These are phyloP conservation scores for Caradrina kadenii DNA, from an alignment of 2,888 invertebrate species.

Conservation along the genomic window DNA sequence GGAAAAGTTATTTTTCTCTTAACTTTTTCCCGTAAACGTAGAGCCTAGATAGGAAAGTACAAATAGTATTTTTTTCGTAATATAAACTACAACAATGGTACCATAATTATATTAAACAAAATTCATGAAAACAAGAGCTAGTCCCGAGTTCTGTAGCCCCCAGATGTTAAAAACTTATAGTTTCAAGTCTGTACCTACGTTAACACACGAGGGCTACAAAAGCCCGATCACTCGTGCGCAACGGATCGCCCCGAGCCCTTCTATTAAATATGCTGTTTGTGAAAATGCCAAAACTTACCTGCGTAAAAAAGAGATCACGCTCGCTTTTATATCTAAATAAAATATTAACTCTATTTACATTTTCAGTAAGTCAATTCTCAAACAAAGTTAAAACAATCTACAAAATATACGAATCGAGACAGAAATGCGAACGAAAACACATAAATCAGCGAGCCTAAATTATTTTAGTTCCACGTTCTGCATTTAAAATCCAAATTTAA, in stretches of 20 bases:
- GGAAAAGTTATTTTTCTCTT: no score
- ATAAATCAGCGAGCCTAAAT: conserved; percentile 50
- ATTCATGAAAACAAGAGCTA: neutral
- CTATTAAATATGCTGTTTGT: conserved; percentile 16
- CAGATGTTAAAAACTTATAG: neutral
- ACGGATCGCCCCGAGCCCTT: conserved; percentile 1
- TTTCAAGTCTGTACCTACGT: neutral
- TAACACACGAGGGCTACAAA: neutral
- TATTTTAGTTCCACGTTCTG: conserved; percentile 47
- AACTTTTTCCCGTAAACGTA: no score
- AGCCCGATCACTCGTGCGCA: conserved; percentile 2
- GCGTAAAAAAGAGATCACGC: neutral
- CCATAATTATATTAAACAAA: neutral
- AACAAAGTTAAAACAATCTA: neutral
- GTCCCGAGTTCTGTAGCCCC: neutral
- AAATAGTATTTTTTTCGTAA: no score
- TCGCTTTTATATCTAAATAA: conserved; percentile 8
- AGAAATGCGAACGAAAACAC: conserved; percentile 32
- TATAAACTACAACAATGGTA: no score
- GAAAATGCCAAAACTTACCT: conserved; percentile 15
- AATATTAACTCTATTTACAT: conserved; percentile 9
- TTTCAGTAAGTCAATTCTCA: neutral
- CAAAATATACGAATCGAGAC: conserved; percentile 12
- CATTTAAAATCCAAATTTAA: conserved; percentile 58
- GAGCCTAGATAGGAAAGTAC: no score